Evolutionary conservation across 2,113 vertebrate species (phyloP).

Genomic region (Urocitellus parryii): DNA sequence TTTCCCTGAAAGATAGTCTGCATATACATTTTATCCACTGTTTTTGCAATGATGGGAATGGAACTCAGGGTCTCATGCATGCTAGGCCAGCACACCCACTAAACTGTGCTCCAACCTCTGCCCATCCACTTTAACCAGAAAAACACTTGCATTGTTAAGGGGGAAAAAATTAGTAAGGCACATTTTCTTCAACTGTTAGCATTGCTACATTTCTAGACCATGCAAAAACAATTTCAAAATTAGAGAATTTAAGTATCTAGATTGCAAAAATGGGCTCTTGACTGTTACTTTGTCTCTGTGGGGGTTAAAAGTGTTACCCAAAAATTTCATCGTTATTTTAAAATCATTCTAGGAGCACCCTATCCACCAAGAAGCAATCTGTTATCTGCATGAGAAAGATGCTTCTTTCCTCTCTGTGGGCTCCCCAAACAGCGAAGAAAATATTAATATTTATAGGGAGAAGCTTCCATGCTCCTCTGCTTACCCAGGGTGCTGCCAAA

Average conservation of each 20-base stretch:
- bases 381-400: neutral
- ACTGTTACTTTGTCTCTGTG: neutral
- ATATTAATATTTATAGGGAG: neutral
- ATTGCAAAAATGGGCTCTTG: slow-evolving; percentile 25
- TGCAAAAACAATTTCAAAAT: neutral
- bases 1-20: neutral
- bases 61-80: neutral
- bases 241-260: slow-evolving; percentile 29
- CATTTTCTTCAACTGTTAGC: slow-evolving; percentile 41
- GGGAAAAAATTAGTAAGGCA: neutral
- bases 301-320: neutral
- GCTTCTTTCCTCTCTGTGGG: neutral
- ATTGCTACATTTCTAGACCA: neutral
- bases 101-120: neutral
- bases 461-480: slow-evolving; percentile 70
- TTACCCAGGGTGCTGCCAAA: slow-evolving; percentile 95
- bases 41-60: neutral
- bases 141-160: neutral
- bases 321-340: slow-evolving; percentile 55
- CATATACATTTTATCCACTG: neutral
- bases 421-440: neutral
- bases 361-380: slow-evolving; percentile 35
- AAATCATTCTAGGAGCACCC: neutral
- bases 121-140: neutral
- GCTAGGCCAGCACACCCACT: neutral